These are phyloP conservation scores for Tipula confusa DNA, from an alignment of 2,888 invertebrate genomes.

Conservation along the genomic window DNA sequence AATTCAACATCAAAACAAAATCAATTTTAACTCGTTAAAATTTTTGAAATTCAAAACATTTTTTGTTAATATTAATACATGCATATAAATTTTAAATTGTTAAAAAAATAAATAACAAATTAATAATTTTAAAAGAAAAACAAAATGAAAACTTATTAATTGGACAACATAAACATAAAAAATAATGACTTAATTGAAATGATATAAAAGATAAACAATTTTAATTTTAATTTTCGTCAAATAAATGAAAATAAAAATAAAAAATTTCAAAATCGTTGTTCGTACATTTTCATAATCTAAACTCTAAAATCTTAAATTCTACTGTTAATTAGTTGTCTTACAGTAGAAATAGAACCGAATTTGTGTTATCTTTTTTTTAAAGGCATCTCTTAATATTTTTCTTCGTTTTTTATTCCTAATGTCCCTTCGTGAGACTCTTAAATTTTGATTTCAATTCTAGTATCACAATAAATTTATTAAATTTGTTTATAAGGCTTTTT, in stretches of 20 bases:
- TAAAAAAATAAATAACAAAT: neutral
- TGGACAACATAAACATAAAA: constrained; percentile 3
- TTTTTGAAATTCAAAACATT: neutral
- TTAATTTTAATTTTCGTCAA: neutral
- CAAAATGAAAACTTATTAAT: neutral
- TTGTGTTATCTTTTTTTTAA: neutral
- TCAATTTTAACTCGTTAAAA: neutral
- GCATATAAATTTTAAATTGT: neutral
- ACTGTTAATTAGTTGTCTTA: neutral
- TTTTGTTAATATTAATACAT: neutral
- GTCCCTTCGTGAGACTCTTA: neutral
- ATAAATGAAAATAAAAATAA: neutral
- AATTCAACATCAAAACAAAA: neutral
- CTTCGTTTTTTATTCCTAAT: neutral
- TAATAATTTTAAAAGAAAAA: neutral
- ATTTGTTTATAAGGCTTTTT: neutral
- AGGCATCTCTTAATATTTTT: neutral
- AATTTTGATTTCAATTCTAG: constrained; percentile 25
- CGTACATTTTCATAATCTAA: no score
- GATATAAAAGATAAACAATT: neutral
- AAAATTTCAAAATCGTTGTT: neutral
- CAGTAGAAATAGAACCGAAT: neutral
- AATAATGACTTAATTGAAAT: neutral
- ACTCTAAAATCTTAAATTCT: neutral
- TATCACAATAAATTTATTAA: constrained; percentile 12